Percentiles rank a stretch among this genome's conserved stretches.
Evolutionary conservation across 2,113 vertebrate species (phyloP).

Genomic region (Psilopsiagon aymara): DNA sequence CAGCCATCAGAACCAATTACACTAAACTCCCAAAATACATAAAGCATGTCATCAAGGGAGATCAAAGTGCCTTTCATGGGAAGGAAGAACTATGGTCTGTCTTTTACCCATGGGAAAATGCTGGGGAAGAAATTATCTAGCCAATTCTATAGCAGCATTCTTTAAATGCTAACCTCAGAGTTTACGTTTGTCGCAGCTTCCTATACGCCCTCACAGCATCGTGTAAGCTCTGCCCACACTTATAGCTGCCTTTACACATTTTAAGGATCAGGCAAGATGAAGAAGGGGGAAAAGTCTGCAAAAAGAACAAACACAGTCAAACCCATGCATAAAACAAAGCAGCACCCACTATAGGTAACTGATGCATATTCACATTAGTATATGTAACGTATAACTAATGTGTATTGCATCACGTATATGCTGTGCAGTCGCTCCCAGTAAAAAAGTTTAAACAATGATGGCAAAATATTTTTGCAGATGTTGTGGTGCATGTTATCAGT

Average conservation of each 20-base stretch:
- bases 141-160: conserved; percentile 12
- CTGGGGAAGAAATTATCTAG: background rate
- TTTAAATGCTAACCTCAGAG: background rate
- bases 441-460: background rate
- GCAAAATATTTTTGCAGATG: background rate
- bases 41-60: conserved; percentile 41
- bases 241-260: background rate
- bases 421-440: fast-evolving
- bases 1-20: conserved; percentile 11
- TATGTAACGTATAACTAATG: too few species aligned
- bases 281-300: background rate
- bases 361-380: too few species aligned
- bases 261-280: background rate
- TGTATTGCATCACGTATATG: fast-evolving
- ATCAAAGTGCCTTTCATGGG: conserved; percentile 59
- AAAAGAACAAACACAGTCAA: background rate
- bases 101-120: conserved; percentile 41
- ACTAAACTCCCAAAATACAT: background rate
- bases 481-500: fast-evolving
- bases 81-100: conserved; percentile 26
- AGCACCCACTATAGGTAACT: fast-evolving
- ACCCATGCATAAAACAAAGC: background rate
- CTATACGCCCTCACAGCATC: fast-evolving
- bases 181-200: background rate
- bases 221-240: background rate